phyloP scores from a whole-genome alignment of 2,113 vertebrate species.

The Trochalopteron elliotii region DNA sequence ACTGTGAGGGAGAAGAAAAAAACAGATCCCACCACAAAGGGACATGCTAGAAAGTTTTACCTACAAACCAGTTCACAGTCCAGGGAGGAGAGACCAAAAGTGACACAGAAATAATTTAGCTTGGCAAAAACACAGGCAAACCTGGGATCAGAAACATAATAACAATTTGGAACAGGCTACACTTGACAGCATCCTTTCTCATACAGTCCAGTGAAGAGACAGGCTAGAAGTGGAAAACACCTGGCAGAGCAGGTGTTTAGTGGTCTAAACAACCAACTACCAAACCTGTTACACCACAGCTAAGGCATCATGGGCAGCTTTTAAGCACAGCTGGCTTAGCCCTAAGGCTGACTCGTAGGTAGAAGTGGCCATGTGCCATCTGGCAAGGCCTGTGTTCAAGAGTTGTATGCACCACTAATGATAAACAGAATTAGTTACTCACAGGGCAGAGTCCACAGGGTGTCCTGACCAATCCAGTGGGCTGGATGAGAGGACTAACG shows the following conservation, averaged over 20 bases:
- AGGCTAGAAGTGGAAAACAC: neutral
- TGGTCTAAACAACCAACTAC: neutral
- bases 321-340: neutral
- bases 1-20: neutral
- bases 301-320: neutral
- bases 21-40: neutral
- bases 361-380: neutral
- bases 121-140: neutral
- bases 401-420: neutral
- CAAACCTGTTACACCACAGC: neutral
- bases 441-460: slow-evolving; percentile 96
- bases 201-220: neutral
- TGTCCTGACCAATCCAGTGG: slow-evolving; percentile 89
- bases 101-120: neutral
- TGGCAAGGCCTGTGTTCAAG: neutral
- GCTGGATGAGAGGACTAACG: slow-evolving; percentile 85
- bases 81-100: neutral
- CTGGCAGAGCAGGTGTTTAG: neutral
- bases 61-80: neutral
- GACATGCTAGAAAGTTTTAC: neutral
- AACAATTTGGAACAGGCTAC: neutral
- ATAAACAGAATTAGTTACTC: slow-evolving; percentile 35
- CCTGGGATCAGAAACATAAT: neutral
- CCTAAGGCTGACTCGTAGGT: fast-evolving
- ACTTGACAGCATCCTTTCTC: neutral